Evolutionary conservation across 2,113 vertebrate genomes (phyloP).

Genomic region (Nesogale talazaci): DNA sequence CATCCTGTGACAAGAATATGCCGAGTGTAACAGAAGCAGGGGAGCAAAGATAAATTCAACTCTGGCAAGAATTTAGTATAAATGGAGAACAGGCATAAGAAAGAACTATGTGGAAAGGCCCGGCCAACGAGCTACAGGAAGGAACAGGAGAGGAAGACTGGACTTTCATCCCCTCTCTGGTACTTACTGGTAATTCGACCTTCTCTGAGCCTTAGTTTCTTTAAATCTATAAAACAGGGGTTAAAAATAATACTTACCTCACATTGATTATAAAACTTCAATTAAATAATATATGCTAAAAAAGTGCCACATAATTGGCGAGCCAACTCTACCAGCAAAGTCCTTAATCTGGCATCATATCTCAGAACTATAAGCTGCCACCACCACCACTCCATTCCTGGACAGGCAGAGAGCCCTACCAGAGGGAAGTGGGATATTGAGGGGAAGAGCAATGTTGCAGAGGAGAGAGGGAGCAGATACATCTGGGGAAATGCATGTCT

Average conservation of each 20-base stretch:
- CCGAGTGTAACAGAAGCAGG: not conserved
- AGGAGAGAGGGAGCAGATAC: too few relatives aligned
- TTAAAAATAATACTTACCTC: slow-evolving; percentile 67
- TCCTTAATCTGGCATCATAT: not conserved
- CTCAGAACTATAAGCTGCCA: slow-evolving; percentile 22
- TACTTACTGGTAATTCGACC: slow-evolving; percentile 63
- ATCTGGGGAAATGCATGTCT: too few relatives aligned
- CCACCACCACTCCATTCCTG: too few relatives aligned
- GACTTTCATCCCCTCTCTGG: slow-evolving; percentile 38
- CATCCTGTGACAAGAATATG: not conserved
- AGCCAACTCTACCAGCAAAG: not conserved
- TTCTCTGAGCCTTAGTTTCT: slow-evolving; percentile 69
- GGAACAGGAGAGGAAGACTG: not conserved
- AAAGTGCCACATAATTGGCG: not conserved
- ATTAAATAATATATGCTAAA: not conserved
- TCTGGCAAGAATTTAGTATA: not conserved
- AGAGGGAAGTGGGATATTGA: too few relatives aligned
- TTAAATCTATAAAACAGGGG: slow-evolving; percentile 70
- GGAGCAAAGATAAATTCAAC: not conserved
- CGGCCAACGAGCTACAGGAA: not conserved
- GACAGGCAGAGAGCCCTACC: too few relatives aligned
- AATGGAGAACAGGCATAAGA: not conserved
- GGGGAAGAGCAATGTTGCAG: too few relatives aligned
- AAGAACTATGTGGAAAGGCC: slow-evolving; percentile 12
- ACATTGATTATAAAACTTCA: slow-evolving; percentile 58